Conservation (phyloP, 2,113 vertebrate genomes). For the Acanthochromis polyacanthus region DNA sequence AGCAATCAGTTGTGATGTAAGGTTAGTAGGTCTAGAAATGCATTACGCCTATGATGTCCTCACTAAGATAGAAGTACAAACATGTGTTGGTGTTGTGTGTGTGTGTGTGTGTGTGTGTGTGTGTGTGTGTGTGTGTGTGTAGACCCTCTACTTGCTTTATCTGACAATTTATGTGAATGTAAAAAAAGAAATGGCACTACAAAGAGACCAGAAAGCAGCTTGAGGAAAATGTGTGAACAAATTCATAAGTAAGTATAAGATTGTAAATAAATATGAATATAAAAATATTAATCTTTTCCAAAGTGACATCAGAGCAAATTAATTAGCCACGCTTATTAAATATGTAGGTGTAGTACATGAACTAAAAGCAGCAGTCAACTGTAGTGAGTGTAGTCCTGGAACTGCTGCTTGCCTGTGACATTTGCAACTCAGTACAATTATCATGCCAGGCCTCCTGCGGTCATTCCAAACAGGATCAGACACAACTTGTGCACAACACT, state of each 20-base stretch:
- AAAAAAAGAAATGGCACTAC: not conserved
- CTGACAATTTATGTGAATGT: no score
- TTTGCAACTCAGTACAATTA: slow-evolving; percentile 14
- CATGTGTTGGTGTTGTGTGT: no score
- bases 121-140: no score
- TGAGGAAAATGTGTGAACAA: not conserved
- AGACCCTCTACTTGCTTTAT: no score
- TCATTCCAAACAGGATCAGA: slow-evolving; percentile 38
- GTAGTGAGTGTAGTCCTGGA: slow-evolving; percentile 1
- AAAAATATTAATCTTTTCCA: not conserved
- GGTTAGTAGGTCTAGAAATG: no score
- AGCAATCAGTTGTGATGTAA: no score
- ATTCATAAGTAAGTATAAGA: not conserved
- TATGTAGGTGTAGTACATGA: slow-evolving; percentile 15
- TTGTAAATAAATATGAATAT: slow-evolving; percentile 25
- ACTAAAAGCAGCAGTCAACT: slow-evolving; percentile 24
- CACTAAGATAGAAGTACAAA: no score
- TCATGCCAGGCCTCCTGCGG: slow-evolving; percentile 29
- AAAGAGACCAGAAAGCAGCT: slow-evolving; percentile 18
- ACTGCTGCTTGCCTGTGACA: slow-evolving; percentile 11
- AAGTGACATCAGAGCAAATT: slow-evolving; percentile 27
- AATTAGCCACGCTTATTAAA: slow-evolving; percentile 31
- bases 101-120: no score
- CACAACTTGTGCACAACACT: slow-evolving; percentile 28
- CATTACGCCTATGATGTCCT: no score